A percentile compares a stretch with the other conserved stretches of the same genome.
Evolutionary conservation across 1,140 invertebrate species (phyloP).

Genomic region (Caenorhabditis brenneri): DNA sequence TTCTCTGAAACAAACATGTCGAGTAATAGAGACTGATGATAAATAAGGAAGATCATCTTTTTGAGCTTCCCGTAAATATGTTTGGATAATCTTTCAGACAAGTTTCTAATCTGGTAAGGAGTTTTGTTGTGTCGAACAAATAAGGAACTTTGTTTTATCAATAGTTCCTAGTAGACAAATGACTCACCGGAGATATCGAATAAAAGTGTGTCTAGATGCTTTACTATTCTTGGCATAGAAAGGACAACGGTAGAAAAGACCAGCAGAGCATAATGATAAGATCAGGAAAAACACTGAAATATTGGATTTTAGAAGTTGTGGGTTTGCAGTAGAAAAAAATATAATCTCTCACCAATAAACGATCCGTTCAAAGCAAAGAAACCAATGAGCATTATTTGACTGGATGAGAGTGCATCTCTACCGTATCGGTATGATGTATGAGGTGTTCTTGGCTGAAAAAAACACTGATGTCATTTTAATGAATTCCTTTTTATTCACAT

Average conservation of each 20-base stretch:
- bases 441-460: conserved; percentile 17
- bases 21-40: background rate
- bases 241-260: conserved; percentile 7
- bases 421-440: conserved; percentile 35
- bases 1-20: background rate
- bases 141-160: background rate
- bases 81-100: background rate
- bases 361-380: conserved; percentile 35
- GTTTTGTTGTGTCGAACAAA: background rate
- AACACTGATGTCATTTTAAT: background rate
- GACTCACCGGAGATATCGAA: conserved; percentile 44
- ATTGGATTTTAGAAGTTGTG: too few relatives aligned
- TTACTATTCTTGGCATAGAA: conserved; percentile 21
- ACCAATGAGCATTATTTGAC: conserved; percentile 45
- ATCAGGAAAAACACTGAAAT: conserved; percentile 45
- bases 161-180: background rate
- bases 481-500: background rate
- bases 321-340: too few relatives aligned
- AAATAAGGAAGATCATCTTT: conserved; percentile 15
- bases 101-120: background rate
- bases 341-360: conserved; percentile 25
- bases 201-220: conserved; percentile 27
- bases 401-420: conserved; percentile 39
- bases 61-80: background rate
- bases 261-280: conserved; percentile 41